Evolutionary conservation across 2,113 vertebrate species (phyloP).

Genomic region (Canis aureus): DNA sequence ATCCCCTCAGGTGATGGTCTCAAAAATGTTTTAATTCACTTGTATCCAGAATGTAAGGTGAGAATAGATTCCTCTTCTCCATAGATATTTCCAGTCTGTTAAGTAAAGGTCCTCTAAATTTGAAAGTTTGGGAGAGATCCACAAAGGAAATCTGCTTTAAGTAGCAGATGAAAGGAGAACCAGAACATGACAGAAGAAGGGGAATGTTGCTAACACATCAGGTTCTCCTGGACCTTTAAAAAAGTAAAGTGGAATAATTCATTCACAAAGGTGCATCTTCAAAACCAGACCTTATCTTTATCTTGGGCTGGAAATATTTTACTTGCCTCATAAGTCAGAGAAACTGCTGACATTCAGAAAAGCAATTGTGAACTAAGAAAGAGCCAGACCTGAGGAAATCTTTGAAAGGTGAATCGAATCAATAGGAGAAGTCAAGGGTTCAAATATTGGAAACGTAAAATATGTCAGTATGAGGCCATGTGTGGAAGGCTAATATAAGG

Average conservation of each 20-base stretch:
- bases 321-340: constrained; percentile 53
- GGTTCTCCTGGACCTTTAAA: background rate
- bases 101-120: background rate
- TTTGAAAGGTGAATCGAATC: constrained; percentile 61
- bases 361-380: constrained; percentile 4
- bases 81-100: background rate
- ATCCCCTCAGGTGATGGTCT: background rate
- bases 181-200: background rate
- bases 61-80: background rate
- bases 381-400: constrained; percentile 4
- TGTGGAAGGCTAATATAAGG: background rate
- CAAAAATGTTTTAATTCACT: background rate
- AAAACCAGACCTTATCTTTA: constrained; percentile 3
- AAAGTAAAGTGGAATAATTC: background rate
- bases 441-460: constrained; percentile 36
- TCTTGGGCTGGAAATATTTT: constrained; percentile 34
- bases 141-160: background rate
- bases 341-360: constrained; percentile 68
- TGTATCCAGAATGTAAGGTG: background rate
- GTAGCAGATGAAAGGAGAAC: background rate
- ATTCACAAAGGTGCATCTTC: background rate
- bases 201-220: background rate
- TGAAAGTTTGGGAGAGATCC: background rate
- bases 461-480: background rate
- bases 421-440: constrained; percentile 57